Evolutionary conservation across 1,140 invertebrate species (phyloP), one percentile per base, ranked within the genome.

Genomic region (Lasioglossum baleicum): DNA sequence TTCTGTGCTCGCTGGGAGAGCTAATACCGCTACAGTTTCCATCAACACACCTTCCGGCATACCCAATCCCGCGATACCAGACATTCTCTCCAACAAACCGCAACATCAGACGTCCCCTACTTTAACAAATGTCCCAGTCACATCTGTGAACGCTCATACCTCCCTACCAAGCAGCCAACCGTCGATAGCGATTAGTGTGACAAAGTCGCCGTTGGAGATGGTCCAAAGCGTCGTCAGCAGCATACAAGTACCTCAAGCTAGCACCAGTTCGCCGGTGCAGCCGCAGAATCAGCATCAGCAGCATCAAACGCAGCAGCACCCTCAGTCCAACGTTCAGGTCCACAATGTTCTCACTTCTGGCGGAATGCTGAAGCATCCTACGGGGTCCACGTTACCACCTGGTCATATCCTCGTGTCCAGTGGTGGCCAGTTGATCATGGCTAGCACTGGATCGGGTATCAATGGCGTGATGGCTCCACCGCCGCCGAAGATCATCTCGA

Each of bases 191-290:
- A 77, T 89, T 1, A 92, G 90, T 20, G 90, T 95, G 65, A 94
- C 95, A 7, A 96, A 96, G 89, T 96, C 96, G 48, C 96, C 96
- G 4, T 87, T 96, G 31, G 96, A 97, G 92, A 96, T 96, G 96
- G 96, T 96, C 2, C 96, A 97, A 89, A 96, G 95, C 90, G 96
- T 96, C 22, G 96, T 97, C 31, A 96, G 96, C 81, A 96, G 95
- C 89, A 95, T 96, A 84, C 96, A 96, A 90, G 93, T 95, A 73
- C 94, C 95, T 75, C 93, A 94, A 77, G 90, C 87, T 8, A 91
- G 86, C 69, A 88, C 88, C 44, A 86, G 88, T 40, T 87, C 89
- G n/a, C 81, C 83, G 8, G 80, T 89, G 31, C 90, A 90, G 42
- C 88, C 86, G 3, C 83, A 85, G 0, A 85, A 87, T 2, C 88